Percentiles rank a stretch among this genome's conserved stretches.
phyloP scores from a whole-genome alignment of 2,888 invertebrate species.

The Diaperis boleti region DNA sequence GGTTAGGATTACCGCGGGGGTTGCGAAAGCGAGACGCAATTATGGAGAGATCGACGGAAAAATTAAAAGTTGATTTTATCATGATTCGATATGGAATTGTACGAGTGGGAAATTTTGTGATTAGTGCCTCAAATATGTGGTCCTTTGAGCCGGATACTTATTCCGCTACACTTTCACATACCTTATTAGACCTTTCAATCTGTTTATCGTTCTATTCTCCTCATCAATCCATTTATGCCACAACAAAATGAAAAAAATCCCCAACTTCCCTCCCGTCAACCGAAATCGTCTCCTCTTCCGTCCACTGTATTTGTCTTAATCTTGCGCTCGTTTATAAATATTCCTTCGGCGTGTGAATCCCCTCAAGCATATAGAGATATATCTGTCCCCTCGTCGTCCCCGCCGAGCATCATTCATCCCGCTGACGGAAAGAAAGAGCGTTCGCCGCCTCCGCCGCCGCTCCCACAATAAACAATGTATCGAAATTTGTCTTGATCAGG shows the following conservation, averaged over 20 bases:
- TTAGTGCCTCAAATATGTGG: too few species aligned
- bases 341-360: conserved; percentile 55
- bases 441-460: conserved; percentile 39
- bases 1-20: conserved; percentile 29
- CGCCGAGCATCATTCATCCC: conserved; percentile 35
- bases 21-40: not conserved
- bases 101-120: too few species aligned
- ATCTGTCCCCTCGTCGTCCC: conserved; percentile 44
- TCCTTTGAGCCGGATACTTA: too few species aligned
- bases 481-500: conserved; percentile 64
- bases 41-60: too few species aligned
- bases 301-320: conserved; percentile 21
- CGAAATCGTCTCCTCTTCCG: not conserved
- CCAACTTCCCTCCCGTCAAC: too few species aligned
- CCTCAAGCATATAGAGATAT: conserved; percentile 52
- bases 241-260: too few species aligned
- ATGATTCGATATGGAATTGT: too few species aligned
- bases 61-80: too few species aligned
- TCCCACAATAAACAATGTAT: conserved; percentile 63
- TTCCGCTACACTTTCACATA: too few species aligned
- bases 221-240: too few species aligned
- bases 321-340: conserved; percentile 49
- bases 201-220: too few species aligned
- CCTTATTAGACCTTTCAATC: too few species aligned
- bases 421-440: conserved; percentile 31